Evolutionary conservation across 53 echinoderm and acorn worm genomes (phyloP).

Genomic region (Patiria pectinifera): DNA sequence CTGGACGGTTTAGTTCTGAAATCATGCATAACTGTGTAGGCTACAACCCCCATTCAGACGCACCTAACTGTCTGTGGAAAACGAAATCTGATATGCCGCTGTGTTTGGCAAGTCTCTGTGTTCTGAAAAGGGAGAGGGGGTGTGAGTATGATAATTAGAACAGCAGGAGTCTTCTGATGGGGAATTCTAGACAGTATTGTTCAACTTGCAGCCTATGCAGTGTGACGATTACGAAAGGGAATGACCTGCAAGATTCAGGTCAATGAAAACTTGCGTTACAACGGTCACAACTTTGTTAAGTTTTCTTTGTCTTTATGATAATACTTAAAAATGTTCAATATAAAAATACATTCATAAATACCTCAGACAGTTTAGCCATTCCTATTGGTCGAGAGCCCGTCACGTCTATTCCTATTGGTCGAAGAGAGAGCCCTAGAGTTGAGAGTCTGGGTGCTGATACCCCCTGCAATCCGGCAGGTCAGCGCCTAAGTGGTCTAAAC

Average conservation of each 20-base stretch:
- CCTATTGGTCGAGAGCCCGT: too few species aligned
- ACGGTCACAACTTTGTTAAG: neutral
- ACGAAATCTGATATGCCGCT: conserved; percentile 5
- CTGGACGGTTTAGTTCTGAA: neutral
- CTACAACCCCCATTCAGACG: neutral
- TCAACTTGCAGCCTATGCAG: neutral
- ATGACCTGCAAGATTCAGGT: neutral
- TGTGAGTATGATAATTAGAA: neutral
- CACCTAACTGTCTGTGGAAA: neutral
- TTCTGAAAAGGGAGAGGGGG: neutral
- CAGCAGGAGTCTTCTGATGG: neutral
- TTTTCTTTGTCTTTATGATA: neutral
- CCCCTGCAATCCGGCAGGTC: too few species aligned
- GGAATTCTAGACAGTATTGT: conserved; percentile 6
- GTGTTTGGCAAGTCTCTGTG: neutral
- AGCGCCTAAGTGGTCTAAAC: too few species aligned
- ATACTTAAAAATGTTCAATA: too few species aligned
- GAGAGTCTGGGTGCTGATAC: too few species aligned
- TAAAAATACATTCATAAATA: too few species aligned
- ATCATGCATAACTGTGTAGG: neutral
- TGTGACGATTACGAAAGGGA: neutral
- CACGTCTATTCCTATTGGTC: too few species aligned
- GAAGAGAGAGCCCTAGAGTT: too few species aligned
- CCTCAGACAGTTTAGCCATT: too few species aligned
- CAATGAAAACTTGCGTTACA: neutral